Evolutionary conservation across 2,888 invertebrate species (phyloP), one percentile per base, ranked within the genome.

Genomic region (Sipha maydis): DNA sequence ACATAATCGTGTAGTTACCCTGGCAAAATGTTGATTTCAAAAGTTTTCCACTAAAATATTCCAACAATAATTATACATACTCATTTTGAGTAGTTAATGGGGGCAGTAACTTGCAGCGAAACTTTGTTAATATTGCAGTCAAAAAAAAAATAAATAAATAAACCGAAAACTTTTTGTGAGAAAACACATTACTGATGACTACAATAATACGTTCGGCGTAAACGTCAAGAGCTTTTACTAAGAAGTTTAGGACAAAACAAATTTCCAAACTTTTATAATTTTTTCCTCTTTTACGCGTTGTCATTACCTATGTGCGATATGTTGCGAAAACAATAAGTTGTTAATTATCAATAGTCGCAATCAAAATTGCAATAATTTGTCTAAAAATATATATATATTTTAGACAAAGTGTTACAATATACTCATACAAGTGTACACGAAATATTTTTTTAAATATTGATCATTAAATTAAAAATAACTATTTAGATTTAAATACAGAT

Each of bases 41-140:
- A 41, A 67, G 17, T 31, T 67, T 25, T 8, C 8, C 28, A 25
- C 21, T 76, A 8, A 85, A 85, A 77, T 77, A 67, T 41, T 84
- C 61, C 41, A 41, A 31, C 31, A 67, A 84, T 84, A 75, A 83
- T 84, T 85, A 84, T 76, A 84, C 76, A 85, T 48, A 67, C 76
- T 67, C 84, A 67, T 85, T 76, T 77, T n/a, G 28, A 31, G 84
- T 31, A 67, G 67, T 85, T 85, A 77, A 85, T 85, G 84, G 76
- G 48, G 41, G 84, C 76, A n/a, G 61, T 41, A 67, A 85, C 76
- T 85, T 67, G 41, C 41, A 48, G 67, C 25, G 31, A 77, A 85
- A 85, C 84, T 85, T 85, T 85, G 84, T 85, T 85, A 85, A 85
- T 85, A 85, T 85, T 67, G 28, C 9, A 25, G 41, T 21, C 3